Base-by-base conservation (phyloP, 2,888 invertebrate species). In the Blastobasis lacticolella region DNA sequence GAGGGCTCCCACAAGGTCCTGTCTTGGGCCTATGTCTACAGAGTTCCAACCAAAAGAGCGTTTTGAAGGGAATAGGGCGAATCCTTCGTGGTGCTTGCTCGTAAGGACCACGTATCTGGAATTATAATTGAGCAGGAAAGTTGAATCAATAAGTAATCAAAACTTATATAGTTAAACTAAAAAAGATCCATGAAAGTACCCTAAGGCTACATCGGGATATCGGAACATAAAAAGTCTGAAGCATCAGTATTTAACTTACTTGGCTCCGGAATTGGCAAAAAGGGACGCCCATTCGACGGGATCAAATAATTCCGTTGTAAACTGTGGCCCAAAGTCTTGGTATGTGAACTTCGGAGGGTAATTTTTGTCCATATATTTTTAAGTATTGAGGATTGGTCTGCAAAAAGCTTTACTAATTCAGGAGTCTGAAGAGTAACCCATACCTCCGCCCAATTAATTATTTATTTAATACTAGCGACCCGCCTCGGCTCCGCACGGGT, bases 41-140 rank as follows among this genome's bases (percentile, higher is more conserved):
- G 95, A 81, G 75, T 96, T 97, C 96, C 96, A 96, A 67, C 94
- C 93, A 70, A 93, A 97, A 0, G 95, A 92, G 50, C 91, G 90
- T 59, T 90, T 90, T 0, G 95, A 95, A 9, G 95, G 95, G 91
- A 95, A 96, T 49, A 95, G 70, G 4, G 95, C 92, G 71, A 88
- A 97, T 0, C 96, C 96, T 71, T 97, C 96, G 73, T 96, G 96
- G 75, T 97, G 96, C 76, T 97, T 97, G 69, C 94, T 95, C 6
- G 96, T 95, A 40, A 96, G 73, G 0, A 96, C 94, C 2, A 96
- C 90, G 69, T 95, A 95, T 71, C 94, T 93, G 56, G 45, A 23
- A 46, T 37, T 9, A 44, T 10, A 23, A 23, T 23, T 23, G 23
- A 23, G 23, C 3, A 23, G 23, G 23, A 23, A 2, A 23, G 23